Conservation (phyloP, 2,113 vertebrate species). For the Cyanoliseus patagonus region DNA sequence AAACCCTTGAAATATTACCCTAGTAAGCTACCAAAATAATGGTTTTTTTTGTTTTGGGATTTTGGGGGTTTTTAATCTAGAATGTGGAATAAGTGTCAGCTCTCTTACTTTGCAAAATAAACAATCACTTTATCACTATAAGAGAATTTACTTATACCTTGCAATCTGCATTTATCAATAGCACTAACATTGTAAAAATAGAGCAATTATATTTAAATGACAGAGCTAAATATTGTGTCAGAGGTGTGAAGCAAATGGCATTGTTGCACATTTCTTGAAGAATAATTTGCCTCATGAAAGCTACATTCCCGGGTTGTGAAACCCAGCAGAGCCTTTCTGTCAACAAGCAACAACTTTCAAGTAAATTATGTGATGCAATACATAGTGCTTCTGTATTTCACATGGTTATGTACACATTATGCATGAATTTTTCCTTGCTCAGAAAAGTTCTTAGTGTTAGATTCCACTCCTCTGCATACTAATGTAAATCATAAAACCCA, state of each 20-base stretch:
- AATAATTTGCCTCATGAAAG: conserved; percentile 66
- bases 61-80: neutral
- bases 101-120: neutral
- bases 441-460: conserved; percentile 14
- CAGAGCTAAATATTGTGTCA: conserved; percentile 79
- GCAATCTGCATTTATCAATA: conserved; percentile 70
- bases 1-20: neutral
- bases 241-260: conserved; percentile 60
- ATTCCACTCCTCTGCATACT: conserved; percentile 26
- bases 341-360: conserved; percentile 68
- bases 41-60: neutral
- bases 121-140: neutral
- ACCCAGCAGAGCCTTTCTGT: conserved; percentile 68
- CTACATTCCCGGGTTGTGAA: conserved; percentile 47
- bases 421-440: neutral
- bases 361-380: conserved; percentile 66
- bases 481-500: conserved; percentile 1
- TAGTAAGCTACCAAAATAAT: neutral
- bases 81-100: neutral
- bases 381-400: conserved; percentile 51
- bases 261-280: conserved; percentile 61
- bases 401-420: neutral
- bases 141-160: conserved; percentile 42
- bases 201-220: conserved; percentile 69
- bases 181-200: conserved; percentile 66